Conservation (phyloP, 2,113 vertebrate species). For the Toxostoma redivivum region DNA sequence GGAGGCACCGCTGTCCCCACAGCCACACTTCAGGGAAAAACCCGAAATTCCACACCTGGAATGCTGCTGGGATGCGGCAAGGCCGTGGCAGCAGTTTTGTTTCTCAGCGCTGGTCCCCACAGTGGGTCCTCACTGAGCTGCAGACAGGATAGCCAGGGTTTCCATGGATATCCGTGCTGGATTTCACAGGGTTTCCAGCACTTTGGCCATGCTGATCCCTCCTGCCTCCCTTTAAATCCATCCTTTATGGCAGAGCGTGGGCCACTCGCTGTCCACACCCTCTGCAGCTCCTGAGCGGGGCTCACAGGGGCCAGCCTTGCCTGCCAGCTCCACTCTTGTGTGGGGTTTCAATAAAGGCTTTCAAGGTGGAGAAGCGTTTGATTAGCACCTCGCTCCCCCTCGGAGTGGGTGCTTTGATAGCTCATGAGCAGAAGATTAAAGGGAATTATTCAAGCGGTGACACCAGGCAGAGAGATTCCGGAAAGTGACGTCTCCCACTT, state of each 20-base stretch:
- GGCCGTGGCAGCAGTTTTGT: not conserved
- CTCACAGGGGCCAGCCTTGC: not conserved
- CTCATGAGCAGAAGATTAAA: constrained; percentile 59
- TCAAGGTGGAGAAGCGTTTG: constrained; percentile 59
- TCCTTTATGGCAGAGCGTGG: not conserved
- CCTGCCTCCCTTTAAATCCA: not conserved
- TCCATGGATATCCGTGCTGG: not conserved
- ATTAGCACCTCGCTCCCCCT: constrained; percentile 67
- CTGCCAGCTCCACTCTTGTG: not conserved
- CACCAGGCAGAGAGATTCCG: constrained; percentile 53
- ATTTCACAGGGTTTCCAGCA: not conserved
- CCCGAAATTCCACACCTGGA: not conserved
- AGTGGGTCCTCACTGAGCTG: not conserved
- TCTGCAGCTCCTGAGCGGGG: not conserved
- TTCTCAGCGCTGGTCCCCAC: not conserved
- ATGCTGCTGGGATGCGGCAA: not conserved
- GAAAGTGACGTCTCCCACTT: constrained; percentile 46
- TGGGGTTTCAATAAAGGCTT: constrained; percentile 49
- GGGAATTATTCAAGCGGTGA: constrained; percentile 65
- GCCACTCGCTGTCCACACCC: not conserved
- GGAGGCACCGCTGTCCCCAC: not conserved
- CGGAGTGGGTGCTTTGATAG: constrained; percentile 63
- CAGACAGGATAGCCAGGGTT: not conserved
- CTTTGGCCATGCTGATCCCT: not conserved
- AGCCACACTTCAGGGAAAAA: not conserved